A percentile compares a stretch with the other conserved stretches of the same genome.
Conservation (phyloP, 2,888 invertebrate species). For the Myopa testacea region DNA sequence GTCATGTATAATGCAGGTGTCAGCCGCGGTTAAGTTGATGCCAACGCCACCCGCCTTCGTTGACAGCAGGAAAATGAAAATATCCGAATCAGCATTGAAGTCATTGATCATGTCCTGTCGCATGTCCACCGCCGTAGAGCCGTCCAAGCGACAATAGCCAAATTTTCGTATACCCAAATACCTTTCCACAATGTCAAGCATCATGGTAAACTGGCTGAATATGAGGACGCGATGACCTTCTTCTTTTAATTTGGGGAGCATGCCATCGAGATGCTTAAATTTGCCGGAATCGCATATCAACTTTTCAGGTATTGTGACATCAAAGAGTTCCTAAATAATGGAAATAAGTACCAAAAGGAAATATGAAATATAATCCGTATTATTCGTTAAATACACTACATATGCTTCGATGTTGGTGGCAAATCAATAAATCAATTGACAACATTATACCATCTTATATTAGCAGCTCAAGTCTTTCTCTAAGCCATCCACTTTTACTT, state of each 20-base stretch:
- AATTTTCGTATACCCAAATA: constrained; percentile 82
- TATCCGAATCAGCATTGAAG: constrained; percentile 81
- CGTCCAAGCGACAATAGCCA: constrained; percentile 87
- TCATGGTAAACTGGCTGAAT: constrained; percentile 97
- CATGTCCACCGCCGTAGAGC: constrained; percentile 86
- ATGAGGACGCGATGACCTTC: constrained; percentile 87
- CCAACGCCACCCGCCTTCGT: constrained; percentile 96
- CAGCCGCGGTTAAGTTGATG: constrained; percentile 93
- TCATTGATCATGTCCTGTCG: constrained; percentile 91
- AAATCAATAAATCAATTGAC: no score
- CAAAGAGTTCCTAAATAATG: constrained; percentile 72
- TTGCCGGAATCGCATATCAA: constrained; percentile 88
- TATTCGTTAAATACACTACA: background rate
- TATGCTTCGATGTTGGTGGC: no score
- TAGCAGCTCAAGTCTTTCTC: background rate
- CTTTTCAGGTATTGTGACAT: constrained; percentile 75
- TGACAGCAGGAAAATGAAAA: constrained; percentile 91
- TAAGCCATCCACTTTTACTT: constrained; percentile 42
- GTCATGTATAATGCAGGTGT: constrained; percentile 95
- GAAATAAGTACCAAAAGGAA: constrained; percentile 13
- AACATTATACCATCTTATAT: no score
- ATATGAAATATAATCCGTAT: background rate
- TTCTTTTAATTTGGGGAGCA: constrained; percentile 79
- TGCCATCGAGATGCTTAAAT: constrained; percentile 81
- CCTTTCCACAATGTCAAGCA: constrained; percentile 92